Evolutionary conservation across 2,888 invertebrate species (phyloP).

Genomic region (Andrena bicolor): DNA sequence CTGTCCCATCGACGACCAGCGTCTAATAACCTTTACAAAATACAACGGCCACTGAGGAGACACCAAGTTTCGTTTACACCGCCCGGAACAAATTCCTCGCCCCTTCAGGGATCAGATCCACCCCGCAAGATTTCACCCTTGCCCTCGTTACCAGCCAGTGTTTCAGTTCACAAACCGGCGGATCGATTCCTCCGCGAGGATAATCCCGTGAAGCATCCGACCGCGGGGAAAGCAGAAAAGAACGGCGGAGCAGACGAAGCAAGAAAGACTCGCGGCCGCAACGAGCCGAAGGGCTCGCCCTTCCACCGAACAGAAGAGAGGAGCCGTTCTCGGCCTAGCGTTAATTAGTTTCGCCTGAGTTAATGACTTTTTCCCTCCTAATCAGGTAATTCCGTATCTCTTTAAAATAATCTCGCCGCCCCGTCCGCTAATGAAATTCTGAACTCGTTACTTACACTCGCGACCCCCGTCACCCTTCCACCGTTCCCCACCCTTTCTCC

Average conservation of each 20-base stretch:
- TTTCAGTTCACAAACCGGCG: slow-evolving; percentile 24
- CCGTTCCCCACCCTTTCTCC: slow-evolving; percentile 6
- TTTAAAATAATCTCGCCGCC: slow-evolving; percentile 85
- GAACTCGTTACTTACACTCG: slow-evolving; percentile 85
- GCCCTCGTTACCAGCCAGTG: neutral
- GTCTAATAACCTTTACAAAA: no score
- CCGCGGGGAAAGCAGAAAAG: slow-evolving; percentile 39
- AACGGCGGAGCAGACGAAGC: slow-evolving; percentile 52
- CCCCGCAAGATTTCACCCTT: neutral
- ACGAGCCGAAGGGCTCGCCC: slow-evolving; percentile 52
- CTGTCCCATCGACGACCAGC: no score
- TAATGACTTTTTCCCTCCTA: slow-evolving; percentile 85
- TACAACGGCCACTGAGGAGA: no score
- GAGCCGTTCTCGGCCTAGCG: slow-evolving; percentile 77
- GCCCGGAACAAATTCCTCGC: neutral
- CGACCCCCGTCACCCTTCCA: slow-evolving; percentile 62
- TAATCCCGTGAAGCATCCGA: slow-evolving; percentile 48
- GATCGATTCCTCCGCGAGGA: slow-evolving; percentile 58
- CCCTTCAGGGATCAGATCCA: neutral
- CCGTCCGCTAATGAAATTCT: slow-evolving; percentile 85
- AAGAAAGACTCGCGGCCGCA: slow-evolving; percentile 55
- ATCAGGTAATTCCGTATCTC: slow-evolving; percentile 86
- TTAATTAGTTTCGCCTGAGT: slow-evolving; percentile 85
- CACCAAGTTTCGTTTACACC: no score
- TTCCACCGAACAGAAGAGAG: slow-evolving; percentile 32